Evolutionary conservation across 2,888 invertebrate species (phyloP), one percentile per base, ranked within the genome.

Genomic region (Metellina segmentata): DNA sequence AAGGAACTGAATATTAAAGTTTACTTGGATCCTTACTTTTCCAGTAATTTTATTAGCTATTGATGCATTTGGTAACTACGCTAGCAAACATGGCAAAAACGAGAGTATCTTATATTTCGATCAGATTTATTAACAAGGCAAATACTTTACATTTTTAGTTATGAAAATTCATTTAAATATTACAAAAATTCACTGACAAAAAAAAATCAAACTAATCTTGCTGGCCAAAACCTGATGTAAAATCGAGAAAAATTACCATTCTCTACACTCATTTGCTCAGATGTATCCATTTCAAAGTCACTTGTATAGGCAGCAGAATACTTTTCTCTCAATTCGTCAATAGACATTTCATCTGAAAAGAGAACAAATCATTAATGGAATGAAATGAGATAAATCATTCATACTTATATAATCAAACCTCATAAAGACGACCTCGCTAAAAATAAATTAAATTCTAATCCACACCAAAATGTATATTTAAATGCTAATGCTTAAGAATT

Each of bases 291-390:
- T 90, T 95, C 94, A 94, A 95, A 94, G 88, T 94, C 94, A 93
- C 94, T 94, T 81, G 94, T 94, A 93, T 95, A 95, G 1, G 94
- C 94, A 53, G 93, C 94, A 86, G 88, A 96, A 95, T 98, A 98
- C 94, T 97, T 97, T 69, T 96, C 96, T 94, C 97, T 95, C 85
- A 98, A 96, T 94, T 98, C 97, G 94, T 97, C 98, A 86, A 98
- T 96, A 85, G 97, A 96, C 96, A 98, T 96, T 95, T 97, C 97
- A 94, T 97, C 95, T 96, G 93, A 34, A 94, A 94, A 61, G 13
- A 52, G 79, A 83, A 79, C 52, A 34, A 72, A 74, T 16, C 13
- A 49, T 79, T 53, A 49, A 51, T n/a, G 48, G 13, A n/a, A 78
- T 51, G 51, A 49, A 51, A 16, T 6, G 13, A n/a, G 49, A 16